Evolutionary conservation across 2,888 invertebrate species (phyloP), one percentile per base, ranked within the genome.

Genomic region (Brachynemurus nebulosus): DNA sequence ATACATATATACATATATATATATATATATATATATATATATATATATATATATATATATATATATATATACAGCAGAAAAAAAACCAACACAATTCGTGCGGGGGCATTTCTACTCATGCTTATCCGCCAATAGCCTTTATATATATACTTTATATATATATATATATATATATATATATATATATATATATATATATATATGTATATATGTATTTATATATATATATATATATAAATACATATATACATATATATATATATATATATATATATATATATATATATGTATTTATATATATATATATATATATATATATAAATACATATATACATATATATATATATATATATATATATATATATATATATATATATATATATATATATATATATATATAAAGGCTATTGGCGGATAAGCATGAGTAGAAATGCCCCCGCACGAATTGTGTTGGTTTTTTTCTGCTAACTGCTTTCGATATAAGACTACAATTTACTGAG

Each of bases 261-360:
- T 41, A 40, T 41, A 21, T 44, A 40, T 44, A 40, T 40, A 19
- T 43, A 44, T 40, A 25, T 44, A 27, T 40, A 40, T 44, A 40
- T 44, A 16, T 41, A 41, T 40, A 40, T 44, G 23, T 44, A 27
- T 40, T 27, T 44, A 25, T 44, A 44, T 40, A 40, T 40, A 16
- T 40, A 44, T 40, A 44, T 44, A 41, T 40, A 30, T 40, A 40
- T 40, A 18, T 40, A 16, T 44, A 40, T 44, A 16, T 44, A 40
- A 27, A 18, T 44, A 25, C 40, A 40, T 44, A 38, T 38, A 41
- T 44, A 44, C 40, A 44, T 41, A 20, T 44, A 44, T 44, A 35
- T 44, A 23, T 44, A 35, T 44, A 44, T 44, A 25, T 40, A 44
- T 44, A 35, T 44, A 42, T 44, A 35, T 41, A 25, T 41, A 25